These are phyloP conservation scores for Megamerina dolium DNA, from an alignment of 2,888 invertebrate genomes.

Conservation along the genomic window DNA sequence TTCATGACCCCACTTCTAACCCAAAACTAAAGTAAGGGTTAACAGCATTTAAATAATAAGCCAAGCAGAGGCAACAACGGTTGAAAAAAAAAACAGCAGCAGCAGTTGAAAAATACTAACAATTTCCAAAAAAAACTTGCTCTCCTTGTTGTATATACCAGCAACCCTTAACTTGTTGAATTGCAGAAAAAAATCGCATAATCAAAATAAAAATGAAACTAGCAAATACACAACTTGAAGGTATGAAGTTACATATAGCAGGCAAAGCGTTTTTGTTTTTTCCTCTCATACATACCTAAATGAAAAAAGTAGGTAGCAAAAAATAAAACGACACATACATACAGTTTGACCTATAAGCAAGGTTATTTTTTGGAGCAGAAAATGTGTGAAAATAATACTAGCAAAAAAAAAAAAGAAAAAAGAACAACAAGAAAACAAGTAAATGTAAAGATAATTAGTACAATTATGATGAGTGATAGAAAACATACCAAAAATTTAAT, in stretches of 20 bases:
- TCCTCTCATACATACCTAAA: not conserved
- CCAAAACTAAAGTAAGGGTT: conserved; percentile 35
- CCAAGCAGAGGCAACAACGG: conserved; percentile 12
- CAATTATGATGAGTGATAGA: too few species aligned
- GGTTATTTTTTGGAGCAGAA: conserved; percentile 7
- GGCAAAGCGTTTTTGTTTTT: not conserved
- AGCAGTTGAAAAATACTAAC: not conserved
- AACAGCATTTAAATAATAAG: conserved; percentile 35
- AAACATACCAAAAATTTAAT: too few species aligned
- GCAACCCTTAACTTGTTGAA: conserved; percentile 46
- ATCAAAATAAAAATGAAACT: not conserved
- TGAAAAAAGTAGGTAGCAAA: conserved; percentile 2
- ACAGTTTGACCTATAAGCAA: conserved; percentile 24
- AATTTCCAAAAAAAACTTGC: conserved; percentile 18
- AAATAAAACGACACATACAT: conserved; percentile 3
- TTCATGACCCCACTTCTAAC: conserved; percentile 40
- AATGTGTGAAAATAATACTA: not conserved
- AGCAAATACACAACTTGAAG: conserved; percentile 3
- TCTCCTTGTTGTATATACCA: not conserved
- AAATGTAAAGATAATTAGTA: too few species aligned
- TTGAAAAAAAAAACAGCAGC: too few species aligned
- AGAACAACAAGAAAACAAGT: too few species aligned
- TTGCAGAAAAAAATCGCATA: conserved; percentile 16
- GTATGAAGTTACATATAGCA: conserved; percentile 1
- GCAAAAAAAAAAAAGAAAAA: conserved; percentile 12